phyloP scores from a whole-genome alignment of 2,113 vertebrate species.

The Meriones unguiculatus region DNA sequence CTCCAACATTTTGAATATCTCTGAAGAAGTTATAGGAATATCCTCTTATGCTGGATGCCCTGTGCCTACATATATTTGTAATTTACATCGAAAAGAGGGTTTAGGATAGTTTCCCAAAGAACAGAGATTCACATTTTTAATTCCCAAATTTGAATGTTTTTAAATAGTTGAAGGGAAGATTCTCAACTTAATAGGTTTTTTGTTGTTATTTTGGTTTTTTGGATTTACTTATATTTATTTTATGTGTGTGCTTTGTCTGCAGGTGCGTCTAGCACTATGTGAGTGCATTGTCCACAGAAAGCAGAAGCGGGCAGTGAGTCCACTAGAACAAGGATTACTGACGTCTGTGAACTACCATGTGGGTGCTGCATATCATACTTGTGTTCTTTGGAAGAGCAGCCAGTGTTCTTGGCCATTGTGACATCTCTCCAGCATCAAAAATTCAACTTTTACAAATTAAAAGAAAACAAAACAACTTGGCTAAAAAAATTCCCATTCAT shows the following conservation, averaged over 20 bases:
- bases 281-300: background rate
- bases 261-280: background rate
- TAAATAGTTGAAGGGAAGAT: background rate
- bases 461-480: background rate
- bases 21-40: background rate
- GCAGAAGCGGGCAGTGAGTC: background rate
- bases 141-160: constrained; percentile 48
- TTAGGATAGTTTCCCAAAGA: background rate
- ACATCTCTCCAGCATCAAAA: background rate
- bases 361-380: background rate
- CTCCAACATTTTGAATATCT: constrained; percentile 25
- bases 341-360: background rate
- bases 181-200: background rate
- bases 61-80: background rate
- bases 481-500: constrained; percentile 8
- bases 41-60: background rate
- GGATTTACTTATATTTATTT: background rate
- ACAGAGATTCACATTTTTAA: background rate
- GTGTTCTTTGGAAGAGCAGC: background rate
- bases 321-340: background rate
- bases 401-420: background rate
- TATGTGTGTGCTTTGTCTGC: background rate
- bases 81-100: background rate
- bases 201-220: too few relatives aligned
- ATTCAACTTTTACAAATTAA: background rate